These are phyloP conservation scores for Alosa sapidissima DNA, from an alignment of 2,797 vertebrate genomes.

Conservation along the genomic window DNA sequence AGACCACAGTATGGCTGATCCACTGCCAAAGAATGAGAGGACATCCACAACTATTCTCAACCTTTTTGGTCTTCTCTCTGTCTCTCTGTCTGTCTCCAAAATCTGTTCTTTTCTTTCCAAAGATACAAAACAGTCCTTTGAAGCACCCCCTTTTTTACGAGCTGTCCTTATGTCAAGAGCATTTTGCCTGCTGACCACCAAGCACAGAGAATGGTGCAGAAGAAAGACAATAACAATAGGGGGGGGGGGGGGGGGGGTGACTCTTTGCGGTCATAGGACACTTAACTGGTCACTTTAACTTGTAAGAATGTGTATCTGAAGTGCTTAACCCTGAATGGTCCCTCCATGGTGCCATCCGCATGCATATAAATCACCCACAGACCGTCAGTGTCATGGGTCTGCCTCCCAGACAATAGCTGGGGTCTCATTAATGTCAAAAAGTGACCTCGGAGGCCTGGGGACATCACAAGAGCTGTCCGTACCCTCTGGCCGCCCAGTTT, in stretches of 20 bases:
- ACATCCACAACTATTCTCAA: background rate
- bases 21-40: background rate
- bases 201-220: background rate
- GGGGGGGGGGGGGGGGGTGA: slow-evolving; percentile 32
- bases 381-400: slow-evolving; percentile 27
- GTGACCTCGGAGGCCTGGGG: background rate
- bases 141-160: background rate
- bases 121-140: background rate
- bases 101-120: background rate
- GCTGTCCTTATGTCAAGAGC: background rate
- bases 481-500: background rate
- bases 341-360: slow-evolving; percentile 21
- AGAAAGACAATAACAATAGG: background rate
- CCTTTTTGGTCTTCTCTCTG: background rate
- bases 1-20: background rate
- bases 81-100: background rate
- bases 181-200: background rate
- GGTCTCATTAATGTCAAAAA: slow-evolving; percentile 26
- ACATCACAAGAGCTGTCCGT: background rate
- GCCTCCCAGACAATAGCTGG: slow-evolving; percentile 32
- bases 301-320: slow-evolving; percentile 53
- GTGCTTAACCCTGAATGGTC: slow-evolving; percentile 40
- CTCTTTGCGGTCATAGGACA: slow-evolving; percentile 54
- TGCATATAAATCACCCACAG: slow-evolving; percentile 35
- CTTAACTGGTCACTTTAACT: slow-evolving; percentile 57